Evolutionary conservation across 1,140 invertebrate species (phyloP), one percentile per base, ranked within the genome.

Genomic region (Eupristina koningsbergeri): DNA sequence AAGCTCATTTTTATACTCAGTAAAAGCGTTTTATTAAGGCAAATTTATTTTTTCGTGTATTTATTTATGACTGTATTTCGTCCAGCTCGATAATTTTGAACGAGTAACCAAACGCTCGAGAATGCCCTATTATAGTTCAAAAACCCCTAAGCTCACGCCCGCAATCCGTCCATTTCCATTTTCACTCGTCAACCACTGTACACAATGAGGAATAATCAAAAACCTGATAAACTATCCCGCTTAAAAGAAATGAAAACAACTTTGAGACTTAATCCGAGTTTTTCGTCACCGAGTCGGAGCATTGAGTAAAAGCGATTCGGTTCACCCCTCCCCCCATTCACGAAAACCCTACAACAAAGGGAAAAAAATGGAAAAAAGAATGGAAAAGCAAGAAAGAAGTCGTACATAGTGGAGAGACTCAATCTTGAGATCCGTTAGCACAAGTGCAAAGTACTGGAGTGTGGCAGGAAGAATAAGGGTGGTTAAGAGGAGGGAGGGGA

Each of bases 401-500:
- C 29, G 31, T 39, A 71, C 7, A 71, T 34, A 45, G n/a, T 0
- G 39, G 19, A 6, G 36, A 64, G 45, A 34, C 34, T 3, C 63
- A n/a, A n/a, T n/a, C n/a, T n/a, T n/a, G 29, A 34, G 69, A 31
- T 61, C 53, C 47, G 45, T 63, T n/a, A 19, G 76, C 39, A 63
- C 58, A 22, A 75, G 80, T 58, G 50, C 71, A 75, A 64, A 64
- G 73, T 63, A 39, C 29, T 29, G 58, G 50, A 36, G 22, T 3
- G 19, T 5, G n/a, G 73, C 41, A 8, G 47, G 71, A 47, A 41
- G 75, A 71, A 73, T 31, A 34, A 39, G 74, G 31, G 74, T 47
- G 81, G 71, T 63, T 83, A 83, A 78, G 81, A 78, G 81, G 81
- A 75, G n/a, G n/a, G n/a, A n/a, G n/a, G n/a, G n/a, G n/a, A n/a